phyloP scores from a whole-genome alignment of 2,797 vertebrate genomes.

The Rachycentron canadum region DNA sequence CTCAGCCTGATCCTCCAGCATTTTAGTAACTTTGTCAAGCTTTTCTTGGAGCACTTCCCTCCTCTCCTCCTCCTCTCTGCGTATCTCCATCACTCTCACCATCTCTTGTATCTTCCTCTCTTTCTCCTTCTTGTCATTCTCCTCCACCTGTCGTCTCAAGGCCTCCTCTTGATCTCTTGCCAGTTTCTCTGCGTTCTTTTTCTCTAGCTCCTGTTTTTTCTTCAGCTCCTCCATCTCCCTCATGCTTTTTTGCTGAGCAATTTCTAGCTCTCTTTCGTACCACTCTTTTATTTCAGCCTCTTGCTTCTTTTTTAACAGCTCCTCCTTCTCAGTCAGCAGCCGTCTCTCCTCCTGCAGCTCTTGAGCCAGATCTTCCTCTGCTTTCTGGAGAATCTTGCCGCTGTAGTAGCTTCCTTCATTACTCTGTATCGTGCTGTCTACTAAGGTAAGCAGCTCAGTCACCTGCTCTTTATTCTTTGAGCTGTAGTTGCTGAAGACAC shows the following conservation, averaged over 20 bases:
- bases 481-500: constrained; percentile 73
- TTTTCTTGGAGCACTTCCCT: constrained; percentile 55
- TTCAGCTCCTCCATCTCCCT: constrained; percentile 55
- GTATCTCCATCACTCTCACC: constrained; percentile 53
- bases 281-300: constrained; percentile 46
- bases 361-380: constrained; percentile 49
- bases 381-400: constrained; percentile 62
- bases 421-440: constrained; percentile 52
- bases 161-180: constrained; percentile 38
- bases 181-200: constrained; percentile 36
- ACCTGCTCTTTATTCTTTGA: constrained; percentile 68
- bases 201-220: constrained; percentile 47
- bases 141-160: constrained; percentile 36
- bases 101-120: constrained; percentile 62
- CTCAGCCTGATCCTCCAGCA: constrained; percentile 55
- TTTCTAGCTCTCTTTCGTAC: constrained; percentile 60
- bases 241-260: constrained; percentile 38
- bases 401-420: constrained; percentile 57
- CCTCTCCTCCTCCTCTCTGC: constrained; percentile 57
- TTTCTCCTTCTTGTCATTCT: constrained; percentile 50
- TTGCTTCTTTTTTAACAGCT: constrained; percentile 41
- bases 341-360: constrained; percentile 48
- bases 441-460: constrained; percentile 57
- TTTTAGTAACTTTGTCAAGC: constrained; percentile 49
- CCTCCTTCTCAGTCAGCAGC: constrained; percentile 42